Evolutionary conservation across 2,888 invertebrate genomes (phyloP).

Genomic region (Clitarchus hookeri): DNA sequence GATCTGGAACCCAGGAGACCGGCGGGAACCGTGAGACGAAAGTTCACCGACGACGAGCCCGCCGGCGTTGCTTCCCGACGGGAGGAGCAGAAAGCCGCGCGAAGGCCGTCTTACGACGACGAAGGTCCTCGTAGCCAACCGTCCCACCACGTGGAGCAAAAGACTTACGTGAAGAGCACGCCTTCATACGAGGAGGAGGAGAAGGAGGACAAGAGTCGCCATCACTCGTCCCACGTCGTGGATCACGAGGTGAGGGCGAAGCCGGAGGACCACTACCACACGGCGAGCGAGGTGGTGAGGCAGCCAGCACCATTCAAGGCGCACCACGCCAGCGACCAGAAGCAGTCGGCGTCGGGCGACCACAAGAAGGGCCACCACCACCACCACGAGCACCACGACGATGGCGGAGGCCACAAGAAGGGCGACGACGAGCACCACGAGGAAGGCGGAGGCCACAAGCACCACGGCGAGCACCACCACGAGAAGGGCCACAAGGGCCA

Average conservation of each 20-base stretch:
- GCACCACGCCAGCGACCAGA: neutral
- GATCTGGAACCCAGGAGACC: neutral
- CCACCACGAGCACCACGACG: neutral
- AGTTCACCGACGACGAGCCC: neutral
- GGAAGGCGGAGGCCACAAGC: constrained; percentile 62
- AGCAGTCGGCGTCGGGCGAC: neutral
- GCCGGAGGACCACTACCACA: neutral
- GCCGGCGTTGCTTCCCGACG: neutral
- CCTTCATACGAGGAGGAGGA: neutral
- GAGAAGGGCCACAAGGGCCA: constrained; percentile 65
- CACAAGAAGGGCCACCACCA: neutral
- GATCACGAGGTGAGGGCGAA: neutral
- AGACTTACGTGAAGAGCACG: neutral
- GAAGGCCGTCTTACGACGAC: neutral
- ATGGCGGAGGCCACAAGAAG: constrained; percentile 1
- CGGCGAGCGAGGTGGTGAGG: neutral
- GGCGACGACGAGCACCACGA: constrained; percentile 39
- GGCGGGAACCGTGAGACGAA: neutral
- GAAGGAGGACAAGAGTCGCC: neutral
- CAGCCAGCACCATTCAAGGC: neutral
- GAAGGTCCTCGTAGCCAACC: neutral
- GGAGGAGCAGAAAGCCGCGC: neutral
- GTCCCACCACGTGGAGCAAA: neutral
- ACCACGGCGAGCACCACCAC: constrained; percentile 61
- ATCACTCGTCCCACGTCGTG: neutral